phyloP scores from a whole-genome alignment of 1,140 invertebrate genomes.

The Orius laevigatus region DNA sequence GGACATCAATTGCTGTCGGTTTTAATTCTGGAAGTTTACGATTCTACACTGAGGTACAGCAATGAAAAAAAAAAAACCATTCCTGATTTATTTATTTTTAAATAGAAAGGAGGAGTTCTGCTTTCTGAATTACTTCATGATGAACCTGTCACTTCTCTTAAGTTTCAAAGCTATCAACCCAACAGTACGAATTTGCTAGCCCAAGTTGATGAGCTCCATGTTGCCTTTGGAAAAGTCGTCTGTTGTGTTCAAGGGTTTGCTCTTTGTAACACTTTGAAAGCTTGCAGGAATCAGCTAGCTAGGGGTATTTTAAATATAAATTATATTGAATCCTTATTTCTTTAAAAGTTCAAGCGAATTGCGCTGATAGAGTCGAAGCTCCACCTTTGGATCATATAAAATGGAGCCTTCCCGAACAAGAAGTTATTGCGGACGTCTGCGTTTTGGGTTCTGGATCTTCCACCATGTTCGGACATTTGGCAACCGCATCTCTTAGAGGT shows the following conservation, averaged over 20 bases:
- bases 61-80: too few relatives aligned
- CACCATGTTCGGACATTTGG: constrained; percentile 72
- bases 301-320: constrained; percentile 36
- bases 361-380: constrained; percentile 38
- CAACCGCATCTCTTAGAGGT: constrained; percentile 59
- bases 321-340: constrained; percentile 6
- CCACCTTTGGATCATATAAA: constrained; percentile 55
- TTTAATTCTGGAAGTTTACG: constrained; percentile 67
- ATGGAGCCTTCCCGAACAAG: constrained; percentile 66
- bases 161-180: constrained; percentile 54
- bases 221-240: constrained; percentile 56
- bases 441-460: constrained; percentile 58
- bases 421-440: constrained; percentile 55
- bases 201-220: constrained; percentile 63
- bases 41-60: constrained; percentile 68
- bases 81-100: constrained; percentile 13
- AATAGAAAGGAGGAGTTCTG: constrained; percentile 57
- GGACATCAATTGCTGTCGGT: constrained; percentile 82
- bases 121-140: constrained; percentile 72
- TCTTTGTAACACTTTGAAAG: constrained; percentile 63
- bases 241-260: constrained; percentile 71
- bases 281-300: constrained; percentile 63
- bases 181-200: constrained; percentile 36
- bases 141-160: constrained; percentile 59
- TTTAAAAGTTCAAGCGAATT: constrained; percentile 51